Evolutionary conservation across 2,797 vertebrate species (phyloP).

Genomic region (Mionectes olivaceus): DNA sequence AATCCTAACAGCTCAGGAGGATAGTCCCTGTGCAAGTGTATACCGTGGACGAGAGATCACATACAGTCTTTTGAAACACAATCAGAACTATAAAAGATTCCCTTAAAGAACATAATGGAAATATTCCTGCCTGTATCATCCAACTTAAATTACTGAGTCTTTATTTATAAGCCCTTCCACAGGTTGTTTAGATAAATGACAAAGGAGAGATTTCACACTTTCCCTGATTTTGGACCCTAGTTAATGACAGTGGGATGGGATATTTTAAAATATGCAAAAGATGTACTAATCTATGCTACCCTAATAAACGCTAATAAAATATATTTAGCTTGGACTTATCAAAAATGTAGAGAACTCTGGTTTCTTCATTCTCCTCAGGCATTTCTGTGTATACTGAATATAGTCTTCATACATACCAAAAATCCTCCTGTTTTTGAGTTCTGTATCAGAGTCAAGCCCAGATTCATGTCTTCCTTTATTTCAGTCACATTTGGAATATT

Average conservation of each 20-base stretch:
- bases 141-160: background rate
- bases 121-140: background rate
- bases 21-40: background rate
- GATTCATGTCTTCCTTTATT: conserved; percentile 84
- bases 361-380: background rate
- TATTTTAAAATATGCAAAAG: background rate
- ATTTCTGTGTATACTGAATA: background rate
- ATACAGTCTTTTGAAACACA: background rate
- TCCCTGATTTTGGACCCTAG: background rate
- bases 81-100: background rate
- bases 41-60: background rate
- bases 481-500: conserved; percentile 86
- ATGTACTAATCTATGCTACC: background rate
- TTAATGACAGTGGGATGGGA: background rate
- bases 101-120: background rate
- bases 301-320: background rate
- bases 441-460: conserved; percentile 88
- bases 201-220: background rate
- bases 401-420: conserved; percentile 77
- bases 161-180: background rate
- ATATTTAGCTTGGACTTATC: background rate
- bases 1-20: background rate
- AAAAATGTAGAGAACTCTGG: background rate
- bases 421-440: conserved; percentile 79
- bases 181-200: background rate